Evolutionary conservation across 2,797 vertebrate genomes (phyloP), one percentile per base, ranked within the genome.

Genomic region (Poeciliopsis presidionis): DNA sequence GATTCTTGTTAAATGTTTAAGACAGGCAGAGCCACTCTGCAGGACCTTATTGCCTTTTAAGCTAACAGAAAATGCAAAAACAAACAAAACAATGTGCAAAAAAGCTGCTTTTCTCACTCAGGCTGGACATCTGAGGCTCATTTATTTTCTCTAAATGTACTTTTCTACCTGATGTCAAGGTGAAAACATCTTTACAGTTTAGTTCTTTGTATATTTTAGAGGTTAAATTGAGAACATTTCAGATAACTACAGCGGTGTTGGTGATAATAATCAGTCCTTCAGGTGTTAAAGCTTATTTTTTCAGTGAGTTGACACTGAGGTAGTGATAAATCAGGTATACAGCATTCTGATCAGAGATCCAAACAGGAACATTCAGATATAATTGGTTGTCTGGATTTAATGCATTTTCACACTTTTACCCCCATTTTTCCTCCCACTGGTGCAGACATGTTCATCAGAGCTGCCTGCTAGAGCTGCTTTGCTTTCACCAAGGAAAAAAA

Each of bases 271-370:
- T 71, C 63, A 82, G 47, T 28, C 76, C 45, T 36, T 71, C 28
- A 9, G 83, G 78, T 61, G 83, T 83, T 90, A 91, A 92, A 93
- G 90, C 89, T 89, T 90, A 79, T 81, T 85, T 89, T 73, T 55
- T 82, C 75, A 80, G 90, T 84, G 85, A 90, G 90, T 69, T 73
- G 78, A 94, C 87, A 88, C 90, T 93, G 95, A 96, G 95, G 95
- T 96, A 96, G 84, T n/a, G 72, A 87, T 84, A 87, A 12, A 85
- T 89, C 86, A 85, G 78, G 87, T 72, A 74, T 93, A 94, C 94
- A 95, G 93, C 92, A 94, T 94, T 93, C 87, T 90, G 93, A 94
- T 94, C 80, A 84, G 72, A 83, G 84, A 89, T 79, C 25, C 65
- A 89, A 79, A 90, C 82, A 91, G 84, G 72, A 87, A 18, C 76